Evolutionary conservation across 2,797 vertebrate genomes (phyloP), one percentile per base, ranked within the genome.

Genomic region (Hemitrygon akajei): DNA sequence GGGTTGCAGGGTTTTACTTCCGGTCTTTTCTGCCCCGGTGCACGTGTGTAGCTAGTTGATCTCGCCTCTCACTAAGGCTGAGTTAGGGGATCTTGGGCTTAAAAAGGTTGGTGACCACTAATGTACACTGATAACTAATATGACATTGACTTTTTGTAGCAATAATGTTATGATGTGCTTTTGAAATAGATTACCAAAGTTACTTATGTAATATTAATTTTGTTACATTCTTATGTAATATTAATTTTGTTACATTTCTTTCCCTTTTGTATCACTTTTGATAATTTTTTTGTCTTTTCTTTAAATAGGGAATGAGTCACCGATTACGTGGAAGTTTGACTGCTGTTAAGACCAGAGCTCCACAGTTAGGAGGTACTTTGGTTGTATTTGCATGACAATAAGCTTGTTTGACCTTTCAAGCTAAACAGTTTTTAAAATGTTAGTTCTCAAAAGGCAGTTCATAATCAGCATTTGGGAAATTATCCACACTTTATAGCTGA

Each of bases 301-400:
- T 75, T 27, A 93, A 93, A 47, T 47, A 99, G 99, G 99, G 99
- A 25, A 97, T 99, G 94, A 98, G 95, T 95, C 98, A 99, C 95
- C 97, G 99, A 94, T 96, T 99, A 94, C 97, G 95, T 94, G 99
- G 99, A 1, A 99, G 98, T 94, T 92, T 99, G 96, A 98, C 98
- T 1, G 98, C 99, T 40, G 97, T 99, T 95, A 98, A 97, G 95
- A 98, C 98, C 89, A 97, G 98, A 96, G 98, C 98, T 20, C 99
- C 98, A 47, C 98, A 98, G 22, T 95, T 99, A 73, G 98, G 99
- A 97, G 99, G 98, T 99, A 96, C 97, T 93, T 94, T 63, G 3
- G 10, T 63, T 60, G 25, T 93, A 30, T 79, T 66, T 91, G 47
- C n/a, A n/a, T n/a, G n/a, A n/a, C n/a, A n/a, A n/a, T n/a, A n/a